Base-by-base conservation (phyloP, 2,888 invertebrate genomes). In the Iselma pallidipennis region DNA sequence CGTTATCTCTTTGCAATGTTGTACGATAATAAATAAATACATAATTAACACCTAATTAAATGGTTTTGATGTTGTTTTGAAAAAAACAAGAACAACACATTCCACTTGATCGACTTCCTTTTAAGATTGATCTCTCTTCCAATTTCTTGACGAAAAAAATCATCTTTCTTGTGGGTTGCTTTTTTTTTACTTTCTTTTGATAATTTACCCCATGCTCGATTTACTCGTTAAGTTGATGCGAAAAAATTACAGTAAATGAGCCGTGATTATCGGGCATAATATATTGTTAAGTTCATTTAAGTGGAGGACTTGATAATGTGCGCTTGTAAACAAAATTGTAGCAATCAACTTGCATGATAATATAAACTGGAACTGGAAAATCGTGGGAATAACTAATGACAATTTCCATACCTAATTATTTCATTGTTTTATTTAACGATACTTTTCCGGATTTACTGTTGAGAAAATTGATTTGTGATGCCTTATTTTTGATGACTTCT, bases 301-400 rank as follows among this genome's bases (percentile, higher is more conserved):
- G 16, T 37, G 16, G 37, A 9, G 16, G 6, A 37, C 16, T 37
- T 37, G 37, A 37, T 37, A 37, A 37, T 37, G 37, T 16, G 16
- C 16, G 9, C 57, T 61, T 61, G 61, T 61, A 61, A 61, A 61
- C 60, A 51, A 61, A 61, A 61, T 61, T 50, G 57, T 57, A 14
- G 57, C 49, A 54, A 61, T 57, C 57, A 60, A 61, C 31, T 50
- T 55, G 33, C 57, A 57, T 57, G 57, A 53, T 57, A 61, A 61
- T 33, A 53, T 33, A 33, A 37, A 16, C 2, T 37, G 2, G 9
- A 33, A n/a, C n/a, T n/a, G 57, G 54, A 49, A 37, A 49, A 31
- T 59, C 55, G 59, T 59, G 59, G 59, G 59, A 59, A 59, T 31
- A n/a, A 25, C n/a, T 23, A 53, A 7, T 37, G 9, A 19, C 16